Conservation (phyloP, 2,797 vertebrate genomes). For the Tangara arthus region DNA sequence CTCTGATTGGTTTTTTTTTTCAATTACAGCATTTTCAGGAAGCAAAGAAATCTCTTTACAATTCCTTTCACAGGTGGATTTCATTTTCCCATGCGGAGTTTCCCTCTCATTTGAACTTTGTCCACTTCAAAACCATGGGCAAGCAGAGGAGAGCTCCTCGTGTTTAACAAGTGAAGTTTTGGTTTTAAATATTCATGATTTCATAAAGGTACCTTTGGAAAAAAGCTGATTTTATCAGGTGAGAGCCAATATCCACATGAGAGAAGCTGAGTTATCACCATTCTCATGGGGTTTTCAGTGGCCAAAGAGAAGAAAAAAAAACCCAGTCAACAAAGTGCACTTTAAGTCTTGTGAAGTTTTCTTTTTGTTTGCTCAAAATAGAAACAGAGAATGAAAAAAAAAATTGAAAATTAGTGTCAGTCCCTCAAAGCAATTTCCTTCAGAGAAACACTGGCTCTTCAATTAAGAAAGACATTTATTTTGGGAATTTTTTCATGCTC, state of each 20-base stretch:
- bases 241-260: background rate
- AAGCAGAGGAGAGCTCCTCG: background rate
- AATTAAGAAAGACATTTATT: background rate
- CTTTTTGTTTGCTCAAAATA: background rate
- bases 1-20: background rate
- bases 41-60: background rate
- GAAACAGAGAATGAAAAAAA: background rate
- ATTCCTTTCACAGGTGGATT: background rate
- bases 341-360: background rate
- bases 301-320: background rate
- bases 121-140: background rate
- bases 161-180: background rate
- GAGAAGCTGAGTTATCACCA: background rate
- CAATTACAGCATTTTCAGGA: background rate
- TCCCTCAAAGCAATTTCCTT: background rate
- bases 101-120: background rate
- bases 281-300: background rate
- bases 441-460: background rate
- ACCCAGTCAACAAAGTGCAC: background rate
- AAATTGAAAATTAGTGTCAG: slow-evolving; percentile 18
- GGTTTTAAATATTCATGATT: background rate
- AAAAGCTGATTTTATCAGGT: background rate
- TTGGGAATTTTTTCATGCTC: background rate
- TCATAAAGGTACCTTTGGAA: background rate
- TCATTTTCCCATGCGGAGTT: background rate